Evolutionary conservation across 1,140 invertebrate genomes (phyloP).

Genomic region (Pseudomyrmex pallidus): DNA sequence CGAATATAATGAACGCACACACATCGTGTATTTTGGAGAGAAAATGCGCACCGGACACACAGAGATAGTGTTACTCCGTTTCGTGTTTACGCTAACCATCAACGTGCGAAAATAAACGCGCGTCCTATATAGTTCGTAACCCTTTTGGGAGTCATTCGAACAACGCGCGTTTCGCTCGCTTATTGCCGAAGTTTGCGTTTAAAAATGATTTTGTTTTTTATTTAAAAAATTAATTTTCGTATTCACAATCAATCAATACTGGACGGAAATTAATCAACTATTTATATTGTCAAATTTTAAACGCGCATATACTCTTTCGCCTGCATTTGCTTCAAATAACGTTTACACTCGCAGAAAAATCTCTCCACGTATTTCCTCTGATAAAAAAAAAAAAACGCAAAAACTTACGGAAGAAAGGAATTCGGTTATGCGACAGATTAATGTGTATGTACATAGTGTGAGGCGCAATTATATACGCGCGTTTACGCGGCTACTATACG

Average conservation of each 20-base stretch:
- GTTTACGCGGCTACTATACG: conserved; percentile 5
- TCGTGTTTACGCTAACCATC: conserved; percentile 64
- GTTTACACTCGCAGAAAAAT: no score
- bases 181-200: background rate
- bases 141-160: conserved; percentile 18
- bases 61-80: conserved; percentile 3
- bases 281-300: no score
- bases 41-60: conserved; percentile 33
- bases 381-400: background rate
- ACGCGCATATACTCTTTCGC: no score
- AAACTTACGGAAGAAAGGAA: conserved; percentile 8
- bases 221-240: background rate
- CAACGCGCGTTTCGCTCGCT: conserved; percentile 9
- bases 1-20: background rate
- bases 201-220: conserved; percentile 1
- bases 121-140: conserved; percentile 28
- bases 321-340: no score
- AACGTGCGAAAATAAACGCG: conserved; percentile 68
- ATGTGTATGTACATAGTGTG: background rate
- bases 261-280: no score
- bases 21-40: conserved; percentile 18
- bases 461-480: background rate
- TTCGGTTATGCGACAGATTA: background rate
- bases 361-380: no score
- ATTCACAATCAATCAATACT: no score